A percentile compares a stretch with the other conserved stretches of the same genome.
Conservation (phyloP, 2,113 vertebrate genomes). For the Cryptotis parvus region DNA sequence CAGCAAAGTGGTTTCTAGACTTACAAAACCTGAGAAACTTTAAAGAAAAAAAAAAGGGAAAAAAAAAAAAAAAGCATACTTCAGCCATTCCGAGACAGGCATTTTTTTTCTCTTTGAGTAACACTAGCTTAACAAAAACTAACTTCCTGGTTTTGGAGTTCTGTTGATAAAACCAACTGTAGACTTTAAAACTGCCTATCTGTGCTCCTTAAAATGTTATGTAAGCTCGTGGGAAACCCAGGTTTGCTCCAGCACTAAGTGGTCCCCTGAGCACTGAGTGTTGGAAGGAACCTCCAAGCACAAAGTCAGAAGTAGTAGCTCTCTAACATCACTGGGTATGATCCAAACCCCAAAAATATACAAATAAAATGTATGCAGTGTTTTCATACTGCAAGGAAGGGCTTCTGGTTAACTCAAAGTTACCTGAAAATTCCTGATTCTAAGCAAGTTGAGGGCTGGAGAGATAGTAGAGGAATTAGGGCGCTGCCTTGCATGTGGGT, state of each 20-base stretch:
- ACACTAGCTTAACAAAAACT: conserved; percentile 46
- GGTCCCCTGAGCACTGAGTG: too few relatives aligned
- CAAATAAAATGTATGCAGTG: neutral
- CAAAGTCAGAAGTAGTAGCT: too few relatives aligned
- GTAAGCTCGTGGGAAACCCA: too few relatives aligned
- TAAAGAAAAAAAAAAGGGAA: too few relatives aligned
- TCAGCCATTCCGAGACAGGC: conserved; percentile 17
- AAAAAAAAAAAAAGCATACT: too few relatives aligned
- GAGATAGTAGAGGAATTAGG: too few relatives aligned
- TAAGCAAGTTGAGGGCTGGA: neutral
- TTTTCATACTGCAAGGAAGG: conserved; percentile 33
- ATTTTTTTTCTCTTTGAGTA: conserved; percentile 60
- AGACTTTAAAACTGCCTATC: too few relatives aligned
- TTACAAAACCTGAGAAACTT: conserved; percentile 46
- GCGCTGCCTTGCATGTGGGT: too few relatives aligned
- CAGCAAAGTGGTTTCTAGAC: conserved; percentile 48
- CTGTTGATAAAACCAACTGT: neutral
- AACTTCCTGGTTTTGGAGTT: conserved; percentile 67
- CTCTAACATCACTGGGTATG: too few relatives aligned
- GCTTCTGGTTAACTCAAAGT: conserved; percentile 48
- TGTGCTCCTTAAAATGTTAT: conserved; percentile 48
- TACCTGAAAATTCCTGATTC: conserved; percentile 30
- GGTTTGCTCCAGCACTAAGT: too few relatives aligned
- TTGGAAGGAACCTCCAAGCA: too few relatives aligned
- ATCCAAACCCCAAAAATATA: too few relatives aligned